These are phyloP conservation scores for Drosophila paramelanica DNA, from an alignment of 2,888 invertebrate species.

Conservation along the genomic window DNA sequence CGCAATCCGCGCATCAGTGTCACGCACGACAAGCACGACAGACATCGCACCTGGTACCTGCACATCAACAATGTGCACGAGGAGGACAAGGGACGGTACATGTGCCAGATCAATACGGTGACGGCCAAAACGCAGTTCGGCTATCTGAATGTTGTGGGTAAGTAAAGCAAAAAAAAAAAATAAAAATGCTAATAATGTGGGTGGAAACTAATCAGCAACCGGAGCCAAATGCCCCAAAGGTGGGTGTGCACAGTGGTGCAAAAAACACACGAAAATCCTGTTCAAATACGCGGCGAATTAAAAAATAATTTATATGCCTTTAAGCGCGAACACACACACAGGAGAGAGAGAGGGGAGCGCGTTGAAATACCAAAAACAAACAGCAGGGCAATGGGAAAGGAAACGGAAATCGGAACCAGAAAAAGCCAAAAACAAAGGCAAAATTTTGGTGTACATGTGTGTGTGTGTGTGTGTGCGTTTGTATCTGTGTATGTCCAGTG, in stretches of 20 bases:
- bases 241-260: no score
- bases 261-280: slow-evolving; percentile 51
- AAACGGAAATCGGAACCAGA: slow-evolving; percentile 6
- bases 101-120: slow-evolving; percentile 97
- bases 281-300: slow-evolving; percentile 67
- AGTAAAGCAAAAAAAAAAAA: slow-evolving; percentile 83
- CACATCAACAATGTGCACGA: slow-evolving; percentile 96
- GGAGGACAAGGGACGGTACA: slow-evolving; percentile 95
- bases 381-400: slow-evolving; percentile 1
- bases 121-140: slow-evolving; percentile 97
- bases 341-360: background rate
- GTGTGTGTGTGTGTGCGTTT: slow-evolving; percentile 13
- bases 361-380: slow-evolving; percentile 21
- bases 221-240: background rate
- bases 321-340: slow-evolving; percentile 40
- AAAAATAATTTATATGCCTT: slow-evolving; percentile 76
- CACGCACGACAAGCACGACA: slow-evolving; percentile 94
- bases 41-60: slow-evolving; percentile 94
- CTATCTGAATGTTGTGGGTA: slow-evolving; percentile 95
- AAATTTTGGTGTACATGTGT: slow-evolving; percentile 15
- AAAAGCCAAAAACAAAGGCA: slow-evolving; percentile 29
- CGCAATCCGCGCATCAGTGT: slow-evolving; percentile 96
- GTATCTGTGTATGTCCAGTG: slow-evolving; percentile 40
- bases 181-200: background rate
- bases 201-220: slow-evolving; percentile 52